Evolutionary conservation across 1,140 invertebrate species (phyloP).

Genomic region (Melitaea cinxia): DNA sequence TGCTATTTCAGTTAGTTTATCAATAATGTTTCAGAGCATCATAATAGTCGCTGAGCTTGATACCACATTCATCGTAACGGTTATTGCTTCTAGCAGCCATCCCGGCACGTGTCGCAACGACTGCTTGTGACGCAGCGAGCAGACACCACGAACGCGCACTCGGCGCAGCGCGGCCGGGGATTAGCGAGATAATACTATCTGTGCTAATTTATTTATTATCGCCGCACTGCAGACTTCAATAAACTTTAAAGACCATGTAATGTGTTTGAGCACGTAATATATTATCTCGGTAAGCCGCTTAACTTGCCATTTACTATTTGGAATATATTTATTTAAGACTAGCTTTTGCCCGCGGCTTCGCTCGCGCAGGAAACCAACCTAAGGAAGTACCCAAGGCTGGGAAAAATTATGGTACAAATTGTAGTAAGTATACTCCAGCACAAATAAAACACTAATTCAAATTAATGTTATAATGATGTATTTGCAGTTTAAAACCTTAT

Average conservation of each 20-base stretch:
- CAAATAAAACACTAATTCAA: no score
- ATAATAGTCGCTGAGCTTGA: constrained; percentile 16
- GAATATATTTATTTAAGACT: background rate
- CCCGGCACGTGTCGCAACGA: background rate
- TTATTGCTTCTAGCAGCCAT: constrained; percentile 12
- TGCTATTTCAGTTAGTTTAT: background rate
- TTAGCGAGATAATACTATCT: background rate
- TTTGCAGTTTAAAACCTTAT: no score
- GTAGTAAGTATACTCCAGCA: no score
- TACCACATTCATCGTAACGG: constrained; percentile 3
- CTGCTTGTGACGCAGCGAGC: background rate
- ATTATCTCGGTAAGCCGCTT: background rate
- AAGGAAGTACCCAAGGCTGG: no score
- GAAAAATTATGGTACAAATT: no score
- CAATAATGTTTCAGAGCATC: constrained; percentile 6
- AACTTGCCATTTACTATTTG: background rate
- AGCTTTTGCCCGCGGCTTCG: no score
- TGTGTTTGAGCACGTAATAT: no score
- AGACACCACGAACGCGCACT: background rate
- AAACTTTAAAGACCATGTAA: background rate
- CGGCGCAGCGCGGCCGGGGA: background rate
- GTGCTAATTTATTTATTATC: background rate
- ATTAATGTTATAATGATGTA: no score
- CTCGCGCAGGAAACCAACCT: no score
- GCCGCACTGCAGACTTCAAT: background rate